These are phyloP conservation scores for Echiichthys vipera DNA, from an alignment of 2,797 vertebrate species.

Conservation along the genomic window DNA sequence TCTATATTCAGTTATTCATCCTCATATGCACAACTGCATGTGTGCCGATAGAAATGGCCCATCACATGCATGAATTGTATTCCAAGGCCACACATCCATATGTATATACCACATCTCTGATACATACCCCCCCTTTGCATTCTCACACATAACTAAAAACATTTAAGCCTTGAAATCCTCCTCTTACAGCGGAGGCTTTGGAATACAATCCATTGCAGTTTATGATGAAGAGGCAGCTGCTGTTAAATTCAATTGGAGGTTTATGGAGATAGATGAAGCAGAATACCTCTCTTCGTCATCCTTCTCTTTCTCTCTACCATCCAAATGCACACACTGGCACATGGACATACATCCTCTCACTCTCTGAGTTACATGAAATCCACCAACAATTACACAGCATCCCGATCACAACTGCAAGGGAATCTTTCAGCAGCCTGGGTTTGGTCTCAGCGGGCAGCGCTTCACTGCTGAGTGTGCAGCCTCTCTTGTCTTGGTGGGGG, in stretches of 20 bases:
- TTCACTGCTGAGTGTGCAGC: slow-evolving; percentile 68
- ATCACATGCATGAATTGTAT: slow-evolving; percentile 13
- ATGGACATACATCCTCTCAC: slow-evolving; percentile 29
- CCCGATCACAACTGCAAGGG: slow-evolving; percentile 39
- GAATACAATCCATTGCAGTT: slow-evolving; percentile 53
- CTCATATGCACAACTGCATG: slow-evolving; percentile 11
- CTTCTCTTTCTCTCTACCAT: slow-evolving; percentile 17
- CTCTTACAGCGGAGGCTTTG: slow-evolving; percentile 54
- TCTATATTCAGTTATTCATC: slow-evolving; percentile 30
- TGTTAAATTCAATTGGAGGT: slow-evolving; percentile 69
- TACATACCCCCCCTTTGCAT: slow-evolving; percentile 20
- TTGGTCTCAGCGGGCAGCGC: slow-evolving; percentile 68
- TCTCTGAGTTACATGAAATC: slow-evolving; percentile 55
- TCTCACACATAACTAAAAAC: slow-evolving; percentile 42
- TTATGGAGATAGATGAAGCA: slow-evolving; percentile 63
- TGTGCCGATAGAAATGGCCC: not conserved
- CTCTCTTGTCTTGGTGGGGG: slow-evolving; percentile 57
- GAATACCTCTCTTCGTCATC: slow-evolving; percentile 38
- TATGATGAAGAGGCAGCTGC: slow-evolving; percentile 71
- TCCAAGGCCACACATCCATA: slow-evolving; percentile 27
- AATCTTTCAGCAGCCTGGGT: slow-evolving; percentile 57
- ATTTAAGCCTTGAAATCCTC: slow-evolving; percentile 61
- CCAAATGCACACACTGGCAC: slow-evolving; percentile 24
- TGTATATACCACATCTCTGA: slow-evolving; percentile 37
- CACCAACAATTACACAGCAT: slow-evolving; percentile 57